These are phyloP conservation scores for Chloropsis hardwickii DNA, from an alignment of 2,113 vertebrate genomes.

Conservation along the genomic window DNA sequence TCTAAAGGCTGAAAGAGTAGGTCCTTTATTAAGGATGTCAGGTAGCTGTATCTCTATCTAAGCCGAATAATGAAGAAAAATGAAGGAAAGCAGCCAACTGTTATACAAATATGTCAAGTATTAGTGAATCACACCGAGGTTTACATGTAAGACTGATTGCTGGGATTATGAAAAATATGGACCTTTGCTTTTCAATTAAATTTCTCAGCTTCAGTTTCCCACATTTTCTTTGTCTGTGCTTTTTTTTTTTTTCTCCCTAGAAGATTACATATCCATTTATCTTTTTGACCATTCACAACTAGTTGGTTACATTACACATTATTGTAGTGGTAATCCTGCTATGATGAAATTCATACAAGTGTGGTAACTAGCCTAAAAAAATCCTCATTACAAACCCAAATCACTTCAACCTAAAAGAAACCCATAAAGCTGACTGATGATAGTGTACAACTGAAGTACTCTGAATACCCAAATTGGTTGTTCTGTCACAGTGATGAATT, in stretches of 20 bases:
- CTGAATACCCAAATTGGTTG: neutral
- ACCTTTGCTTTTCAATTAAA: neutral
- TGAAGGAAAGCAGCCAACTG: neutral
- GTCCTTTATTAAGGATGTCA: neutral
- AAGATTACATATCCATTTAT: neutral
- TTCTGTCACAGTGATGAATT: neutral
- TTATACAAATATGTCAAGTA: neutral
- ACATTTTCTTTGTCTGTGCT: neutral
- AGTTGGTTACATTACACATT: neutral
- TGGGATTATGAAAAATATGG: neutral
- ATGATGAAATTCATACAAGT: neutral
- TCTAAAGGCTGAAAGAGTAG: neutral
- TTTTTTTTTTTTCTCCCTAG: neutral
- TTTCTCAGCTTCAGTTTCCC: neutral
- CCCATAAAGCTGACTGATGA: neutral
- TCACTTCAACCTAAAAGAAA: neutral
- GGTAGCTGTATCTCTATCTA: neutral
- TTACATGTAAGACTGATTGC: neutral
- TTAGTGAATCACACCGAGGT: fast-evolving
- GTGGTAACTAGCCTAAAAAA: neutral
- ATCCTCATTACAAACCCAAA: neutral
- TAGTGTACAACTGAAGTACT: neutral
- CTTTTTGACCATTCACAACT: neutral
- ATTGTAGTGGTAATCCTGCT: neutral
- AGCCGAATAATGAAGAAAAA: neutral